Conservation (phyloP, 2,888 invertebrate genomes). For the Hoplodrina ambigua region DNA sequence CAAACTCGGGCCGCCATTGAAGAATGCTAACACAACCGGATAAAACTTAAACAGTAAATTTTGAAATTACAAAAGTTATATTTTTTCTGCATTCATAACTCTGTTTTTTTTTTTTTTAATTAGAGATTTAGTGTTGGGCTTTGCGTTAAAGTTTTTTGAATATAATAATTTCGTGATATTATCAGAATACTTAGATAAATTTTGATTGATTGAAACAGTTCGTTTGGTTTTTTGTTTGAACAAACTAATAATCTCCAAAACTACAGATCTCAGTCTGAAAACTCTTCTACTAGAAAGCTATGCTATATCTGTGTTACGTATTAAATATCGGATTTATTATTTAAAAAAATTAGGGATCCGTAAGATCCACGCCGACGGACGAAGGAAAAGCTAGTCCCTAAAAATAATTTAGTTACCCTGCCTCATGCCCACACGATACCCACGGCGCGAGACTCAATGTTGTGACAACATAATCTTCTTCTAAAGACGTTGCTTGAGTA, state of each 20-base stretch:
- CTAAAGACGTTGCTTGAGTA: slow-evolving; percentile 10
- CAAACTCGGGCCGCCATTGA: slow-evolving; percentile 44
- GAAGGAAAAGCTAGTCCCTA: background rate
- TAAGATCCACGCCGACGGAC: too few relatives aligned
- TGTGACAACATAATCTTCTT: slow-evolving; percentile 10
- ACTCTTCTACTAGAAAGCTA: too few relatives aligned
- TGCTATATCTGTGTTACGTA: too few relatives aligned
- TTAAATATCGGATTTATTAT: too few relatives aligned
- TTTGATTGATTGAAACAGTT: slow-evolving; percentile 1
- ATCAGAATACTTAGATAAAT: background rate
- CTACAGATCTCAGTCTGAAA: too few relatives aligned
- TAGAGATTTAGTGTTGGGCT: background rate
- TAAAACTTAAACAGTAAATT: slow-evolving; percentile 21
- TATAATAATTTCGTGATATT: background rate
- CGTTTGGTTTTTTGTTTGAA: too few relatives aligned
- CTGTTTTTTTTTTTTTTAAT: background rate
- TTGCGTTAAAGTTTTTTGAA: background rate
- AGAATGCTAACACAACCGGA: slow-evolving; percentile 37
- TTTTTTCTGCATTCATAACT: background rate
- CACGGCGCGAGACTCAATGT: slow-evolving; percentile 9
- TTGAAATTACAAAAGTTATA: slow-evolving; percentile 4
- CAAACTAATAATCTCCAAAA: too few relatives aligned
- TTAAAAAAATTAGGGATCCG: too few relatives aligned
- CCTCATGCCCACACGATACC: slow-evolving; percentile 5
- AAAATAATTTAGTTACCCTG: slow-evolving; percentile 7